These are phyloP conservation scores for Cirrhinus mrigala DNA, from an alignment of 2,797 vertebrate genomes.

Conservation along the genomic window DNA sequence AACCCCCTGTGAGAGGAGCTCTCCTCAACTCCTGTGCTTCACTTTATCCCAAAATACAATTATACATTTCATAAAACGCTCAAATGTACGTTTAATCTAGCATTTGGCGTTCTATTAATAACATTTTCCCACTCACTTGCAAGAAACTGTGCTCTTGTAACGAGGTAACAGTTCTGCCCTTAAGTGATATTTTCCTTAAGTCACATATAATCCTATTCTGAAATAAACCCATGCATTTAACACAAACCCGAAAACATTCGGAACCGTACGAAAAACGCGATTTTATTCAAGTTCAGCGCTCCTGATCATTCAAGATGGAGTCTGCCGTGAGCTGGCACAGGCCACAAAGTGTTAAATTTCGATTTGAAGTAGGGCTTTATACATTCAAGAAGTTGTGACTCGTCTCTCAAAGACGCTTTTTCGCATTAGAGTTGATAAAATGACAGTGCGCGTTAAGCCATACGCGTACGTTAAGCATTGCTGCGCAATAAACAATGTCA, in stretches of 20 bases:
- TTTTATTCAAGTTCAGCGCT: conserved; percentile 64
- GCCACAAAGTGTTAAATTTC: conserved; percentile 75
- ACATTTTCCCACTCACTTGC: not conserved
- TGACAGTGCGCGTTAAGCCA: not conserved
- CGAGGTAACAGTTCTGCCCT: not conserved
- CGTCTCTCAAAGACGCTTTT: conserved; percentile 29
- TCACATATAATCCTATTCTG: not conserved
- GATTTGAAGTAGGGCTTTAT: conserved; percentile 56
- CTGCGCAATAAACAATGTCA: not conserved
- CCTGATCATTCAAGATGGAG: conserved; percentile 84
- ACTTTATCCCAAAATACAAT: conserved; percentile 35
- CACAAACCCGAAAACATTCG: not conserved
- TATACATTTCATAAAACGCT: conserved; percentile 29
- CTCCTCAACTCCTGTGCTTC: conserved; percentile 37
- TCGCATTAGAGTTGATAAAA: not conserved
- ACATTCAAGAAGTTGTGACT: conserved; percentile 44
- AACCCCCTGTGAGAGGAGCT: conserved; percentile 62
- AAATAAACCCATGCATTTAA: not conserved
- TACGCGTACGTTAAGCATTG: not conserved
- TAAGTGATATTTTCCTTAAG: not conserved
- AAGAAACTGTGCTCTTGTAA: not conserved
- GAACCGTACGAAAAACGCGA: conserved; percentile 47
- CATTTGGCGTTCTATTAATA: not conserved
- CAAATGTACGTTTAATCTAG: not conserved
- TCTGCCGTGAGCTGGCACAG: conserved; percentile 69